phyloP scores from a whole-genome alignment of 2,797 vertebrate genomes.

The Urosaurus nigricauda region DNA sequence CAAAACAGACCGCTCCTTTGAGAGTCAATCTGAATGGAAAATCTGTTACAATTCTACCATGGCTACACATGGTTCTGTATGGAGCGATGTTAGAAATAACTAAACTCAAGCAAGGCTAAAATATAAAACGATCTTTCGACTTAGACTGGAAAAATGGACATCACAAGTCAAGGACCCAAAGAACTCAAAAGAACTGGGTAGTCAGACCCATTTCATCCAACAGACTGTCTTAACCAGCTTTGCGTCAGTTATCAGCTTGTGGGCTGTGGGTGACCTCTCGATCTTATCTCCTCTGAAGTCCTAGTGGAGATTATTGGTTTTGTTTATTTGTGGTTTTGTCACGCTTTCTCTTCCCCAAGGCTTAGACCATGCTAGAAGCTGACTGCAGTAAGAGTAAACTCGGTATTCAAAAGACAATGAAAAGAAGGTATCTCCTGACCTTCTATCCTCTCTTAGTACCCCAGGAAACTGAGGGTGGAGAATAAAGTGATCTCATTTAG shows the following conservation, averaged over 20 bases:
- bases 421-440: background rate
- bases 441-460: background rate
- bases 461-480: background rate
- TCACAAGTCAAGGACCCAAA: background rate
- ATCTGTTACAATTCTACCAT: too few relatives aligned
- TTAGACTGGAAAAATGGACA: background rate
- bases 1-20: too few relatives aligned
- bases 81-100: background rate
- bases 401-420: background rate
- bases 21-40: too few relatives aligned
- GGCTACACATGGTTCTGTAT: background rate
- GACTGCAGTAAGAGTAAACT: background rate
- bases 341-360: background rate
- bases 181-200: accelerated
- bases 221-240: background rate
- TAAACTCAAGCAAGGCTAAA: background rate
- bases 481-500: background rate
- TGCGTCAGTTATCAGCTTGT: background rate
- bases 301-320: background rate
- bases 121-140: background rate
- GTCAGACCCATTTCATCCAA: background rate
- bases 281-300: background rate
- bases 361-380: background rate
- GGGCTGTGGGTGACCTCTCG: background rate
- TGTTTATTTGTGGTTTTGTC: background rate